Conservation (phyloP, 2,888 invertebrate species). For the Erannis defoliaria region DNA sequence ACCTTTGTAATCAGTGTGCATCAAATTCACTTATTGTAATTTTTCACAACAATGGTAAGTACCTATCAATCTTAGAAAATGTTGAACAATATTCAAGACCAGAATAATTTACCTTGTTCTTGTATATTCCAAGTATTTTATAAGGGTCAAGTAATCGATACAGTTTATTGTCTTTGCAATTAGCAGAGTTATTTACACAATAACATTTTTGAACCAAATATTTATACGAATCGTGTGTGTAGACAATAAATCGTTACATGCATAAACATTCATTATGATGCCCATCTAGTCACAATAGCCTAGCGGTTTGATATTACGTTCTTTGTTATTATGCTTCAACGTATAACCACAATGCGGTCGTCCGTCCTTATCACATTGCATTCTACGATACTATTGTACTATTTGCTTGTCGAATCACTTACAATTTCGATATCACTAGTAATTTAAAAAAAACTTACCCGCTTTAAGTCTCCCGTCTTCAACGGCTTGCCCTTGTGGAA, state of each 20-base stretch:
- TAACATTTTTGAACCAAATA: slow-evolving; percentile 37
- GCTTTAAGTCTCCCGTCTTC: slow-evolving; percentile 94
- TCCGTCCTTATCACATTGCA: slow-evolving; percentile 70
- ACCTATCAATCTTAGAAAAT: too few species aligned
- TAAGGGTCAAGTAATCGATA: slow-evolving; percentile 2
- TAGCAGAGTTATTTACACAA: slow-evolving; percentile 20
- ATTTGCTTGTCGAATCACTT: slow-evolving; percentile 32
- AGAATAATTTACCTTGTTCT: not conserved
- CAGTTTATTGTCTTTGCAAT: slow-evolving; percentile 2
- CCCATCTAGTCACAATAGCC: slow-evolving; percentile 54
- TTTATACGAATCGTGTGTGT: slow-evolving; percentile 34
- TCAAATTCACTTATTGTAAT: too few species aligned
- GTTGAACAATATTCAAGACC: too few species aligned
- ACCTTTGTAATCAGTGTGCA: too few species aligned
- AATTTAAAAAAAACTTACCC: slow-evolving; percentile 81
- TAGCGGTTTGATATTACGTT: slow-evolving; percentile 52
- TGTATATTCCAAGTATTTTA: not conserved
- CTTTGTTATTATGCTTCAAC: slow-evolving; percentile 59
- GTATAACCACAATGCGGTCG: slow-evolving; percentile 61
- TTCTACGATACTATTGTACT: slow-evolving; percentile 51
- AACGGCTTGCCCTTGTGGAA: slow-evolving; percentile 93
- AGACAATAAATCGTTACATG: slow-evolving; percentile 43
- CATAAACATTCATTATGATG: slow-evolving; percentile 52
- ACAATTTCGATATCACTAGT: not conserved
- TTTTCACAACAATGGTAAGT: too few species aligned